These are phyloP conservation scores for Pinna nobilis DNA, from an alignment of 1,140 invertebrate genomes.

Conservation along the genomic window DNA sequence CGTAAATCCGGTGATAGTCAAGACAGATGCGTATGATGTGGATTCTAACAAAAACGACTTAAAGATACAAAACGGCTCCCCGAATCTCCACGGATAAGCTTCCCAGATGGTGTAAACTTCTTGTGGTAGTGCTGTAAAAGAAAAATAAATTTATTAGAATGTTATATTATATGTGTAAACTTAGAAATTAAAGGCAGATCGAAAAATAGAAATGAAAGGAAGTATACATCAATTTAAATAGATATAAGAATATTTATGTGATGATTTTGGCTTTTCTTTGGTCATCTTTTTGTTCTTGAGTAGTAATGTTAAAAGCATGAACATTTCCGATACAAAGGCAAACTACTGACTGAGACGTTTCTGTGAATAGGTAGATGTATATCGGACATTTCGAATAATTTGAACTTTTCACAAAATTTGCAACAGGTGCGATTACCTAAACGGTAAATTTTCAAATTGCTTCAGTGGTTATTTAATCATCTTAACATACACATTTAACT, in stretches of 20 bases:
- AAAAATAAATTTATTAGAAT: slow-evolving; percentile 7
- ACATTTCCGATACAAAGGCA: too few relatives aligned
- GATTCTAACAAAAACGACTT: slow-evolving; percentile 90
- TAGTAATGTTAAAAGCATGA: too few relatives aligned
- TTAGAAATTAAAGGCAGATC: neutral
- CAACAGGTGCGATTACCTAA: too few relatives aligned
- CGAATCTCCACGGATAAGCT: slow-evolving; percentile 91
- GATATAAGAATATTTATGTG: neutral
- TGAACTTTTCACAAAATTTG: too few relatives aligned
- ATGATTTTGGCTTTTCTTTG: neutral
- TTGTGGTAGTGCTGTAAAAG: slow-evolving; percentile 82
- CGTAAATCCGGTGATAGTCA: slow-evolving; percentile 95
- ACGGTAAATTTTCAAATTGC: too few relatives aligned
- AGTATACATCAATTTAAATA: neutral
- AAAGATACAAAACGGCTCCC: slow-evolving; percentile 88
- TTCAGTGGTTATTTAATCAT: too few relatives aligned
- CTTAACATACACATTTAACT: too few relatives aligned
- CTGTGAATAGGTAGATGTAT: too few relatives aligned
- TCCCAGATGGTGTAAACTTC: slow-evolving; percentile 93
- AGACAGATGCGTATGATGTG: slow-evolving; percentile 93
- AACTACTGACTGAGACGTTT: too few relatives aligned
- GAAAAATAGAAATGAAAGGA: neutral
- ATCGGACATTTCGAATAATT: too few relatives aligned
- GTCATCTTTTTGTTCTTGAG: too few relatives aligned
- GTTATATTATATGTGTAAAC: neutral